Percentiles rank a stretch among this genome's conserved stretches.
Evolutionary conservation across 2,888 invertebrate genomes (phyloP).

Genomic region (Leptopilina syphax): DNA sequence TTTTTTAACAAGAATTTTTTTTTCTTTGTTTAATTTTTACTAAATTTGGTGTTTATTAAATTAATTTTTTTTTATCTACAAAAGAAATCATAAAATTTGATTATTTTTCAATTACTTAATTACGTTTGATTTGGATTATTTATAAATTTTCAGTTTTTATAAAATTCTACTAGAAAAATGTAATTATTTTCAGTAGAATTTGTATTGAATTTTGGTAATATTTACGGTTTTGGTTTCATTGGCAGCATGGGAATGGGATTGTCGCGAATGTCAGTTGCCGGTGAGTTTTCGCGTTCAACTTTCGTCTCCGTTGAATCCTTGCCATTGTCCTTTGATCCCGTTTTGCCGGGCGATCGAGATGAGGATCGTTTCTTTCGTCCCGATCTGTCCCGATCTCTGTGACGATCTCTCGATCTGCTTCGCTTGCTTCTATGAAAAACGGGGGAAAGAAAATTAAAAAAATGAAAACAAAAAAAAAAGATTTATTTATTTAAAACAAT

Average conservation of each 20-base stretch:
- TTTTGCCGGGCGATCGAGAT: constrained; percentile 72
- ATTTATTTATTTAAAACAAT: too few species aligned
- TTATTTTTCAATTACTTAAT: too few species aligned
- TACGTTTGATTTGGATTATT: too few species aligned
- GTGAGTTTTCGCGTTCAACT: constrained; percentile 71
- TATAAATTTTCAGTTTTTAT: neutral
- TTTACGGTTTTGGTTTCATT: constrained; percentile 74
- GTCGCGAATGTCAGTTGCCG: constrained; percentile 66
- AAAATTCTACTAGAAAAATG: too few species aligned
- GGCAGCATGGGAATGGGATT: constrained; percentile 73
- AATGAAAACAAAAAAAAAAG: neutral
- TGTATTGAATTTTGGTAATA: too few species aligned
- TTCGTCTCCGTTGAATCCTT: constrained; percentile 70
- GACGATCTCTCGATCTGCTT: constrained; percentile 76
- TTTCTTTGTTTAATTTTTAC: too few species aligned
- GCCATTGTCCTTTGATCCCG: constrained; percentile 60
- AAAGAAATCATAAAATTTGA: too few species aligned
- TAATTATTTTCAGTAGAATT: too few species aligned
- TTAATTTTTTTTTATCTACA: too few species aligned
- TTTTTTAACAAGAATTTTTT: too few species aligned
- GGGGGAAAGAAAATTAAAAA: neutral
- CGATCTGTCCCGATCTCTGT: constrained; percentile 74
- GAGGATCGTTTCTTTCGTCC: constrained; percentile 70
- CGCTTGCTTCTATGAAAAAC: constrained; percentile 71
- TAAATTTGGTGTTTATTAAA: too few species aligned